Conservation (phyloP, 2,113 vertebrate species). For the Thamnophis sirtalis region DNA sequence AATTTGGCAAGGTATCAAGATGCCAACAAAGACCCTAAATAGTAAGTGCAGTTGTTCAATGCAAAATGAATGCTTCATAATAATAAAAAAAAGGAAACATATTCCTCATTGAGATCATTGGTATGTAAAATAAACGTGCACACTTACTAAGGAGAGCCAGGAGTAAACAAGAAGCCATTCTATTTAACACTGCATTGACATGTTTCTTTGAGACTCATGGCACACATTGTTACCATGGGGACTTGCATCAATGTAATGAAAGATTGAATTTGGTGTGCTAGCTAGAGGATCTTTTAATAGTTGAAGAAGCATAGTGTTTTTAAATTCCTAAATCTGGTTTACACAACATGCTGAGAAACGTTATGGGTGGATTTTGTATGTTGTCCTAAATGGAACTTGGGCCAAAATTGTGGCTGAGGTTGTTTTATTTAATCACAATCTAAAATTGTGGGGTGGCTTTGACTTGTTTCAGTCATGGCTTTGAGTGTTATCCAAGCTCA, state of each 20-base stretch:
- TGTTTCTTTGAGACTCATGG: neutral
- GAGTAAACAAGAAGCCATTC: neutral
- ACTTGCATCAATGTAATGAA: neutral
- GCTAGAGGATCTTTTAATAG: neutral
- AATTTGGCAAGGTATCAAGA: neutral
- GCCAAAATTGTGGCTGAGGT: neutral
- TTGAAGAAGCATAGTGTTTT: neutral
- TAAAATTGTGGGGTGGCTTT: neutral
- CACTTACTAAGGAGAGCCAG: neutral
- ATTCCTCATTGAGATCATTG: neutral
- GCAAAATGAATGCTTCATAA: neutral
- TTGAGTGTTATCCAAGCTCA: neutral
- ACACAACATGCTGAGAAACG: neutral
- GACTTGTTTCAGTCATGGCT: neutral
- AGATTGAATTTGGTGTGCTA: neutral
- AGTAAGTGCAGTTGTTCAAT: neutral
- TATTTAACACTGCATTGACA: neutral
- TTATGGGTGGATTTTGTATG: neutral
- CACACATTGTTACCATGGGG: neutral
- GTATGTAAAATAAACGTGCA: neutral
- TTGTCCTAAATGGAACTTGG: neutral
- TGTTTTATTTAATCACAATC: neutral
- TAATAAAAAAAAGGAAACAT: neutral
- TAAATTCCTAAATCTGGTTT: neutral
- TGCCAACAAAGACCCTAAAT: neutral